Evolutionary conservation across 2,797 vertebrate genomes (phyloP), one percentile per base, ranked within the genome.

Genomic region (Xiphorhynchus erythropygius): DNA sequence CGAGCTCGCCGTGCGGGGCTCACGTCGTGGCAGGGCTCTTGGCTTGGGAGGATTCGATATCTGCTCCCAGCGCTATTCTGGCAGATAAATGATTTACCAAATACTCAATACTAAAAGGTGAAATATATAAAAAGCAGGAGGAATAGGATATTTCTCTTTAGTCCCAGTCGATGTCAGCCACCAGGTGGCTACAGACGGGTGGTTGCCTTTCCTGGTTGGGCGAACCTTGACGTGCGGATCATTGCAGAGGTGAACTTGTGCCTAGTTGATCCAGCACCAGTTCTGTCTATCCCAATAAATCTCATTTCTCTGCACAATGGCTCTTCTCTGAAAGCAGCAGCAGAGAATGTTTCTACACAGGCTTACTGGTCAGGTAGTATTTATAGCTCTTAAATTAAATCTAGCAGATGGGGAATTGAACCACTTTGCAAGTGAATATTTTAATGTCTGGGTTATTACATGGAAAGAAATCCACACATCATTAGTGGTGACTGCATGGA

Each of bases 1-100:
- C 0, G n/a, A 32, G 60, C n/a, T 12, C 22, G 0, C 1, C 3
- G 6, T 63, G 47, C 2, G 5, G 41, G 10, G 13, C 18, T 71
- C 18, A 0, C 12, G 19, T 11, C 22, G 1, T 3, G 30, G 35
- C n/a, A 15, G 19, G 5, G 11, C n/a, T 46, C 35, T 63, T 17
- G 44, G 16, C 32, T 28, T 41, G 17, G 33, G 12, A 11, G 16
- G 16, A 30, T 9, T 55, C n/a, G 17, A 8, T 24, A 23, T 49
- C 30, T 28, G 41, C 78, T 80, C 37, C 13, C 39, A 11, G 82
- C 7, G 32, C 19, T 60, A 0, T 25, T 71, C 17, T 11, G 21
- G 17, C 52, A n/a, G 8, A 22, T 30, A 39, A 32, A 9, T 17
- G 3, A 13, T 56, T n/a, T 41, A 14, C 28, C 46, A 22, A 17